Base-by-base conservation (phyloP, 2,113 vertebrate genomes). In the Ceyx cyanopectus region DNA sequence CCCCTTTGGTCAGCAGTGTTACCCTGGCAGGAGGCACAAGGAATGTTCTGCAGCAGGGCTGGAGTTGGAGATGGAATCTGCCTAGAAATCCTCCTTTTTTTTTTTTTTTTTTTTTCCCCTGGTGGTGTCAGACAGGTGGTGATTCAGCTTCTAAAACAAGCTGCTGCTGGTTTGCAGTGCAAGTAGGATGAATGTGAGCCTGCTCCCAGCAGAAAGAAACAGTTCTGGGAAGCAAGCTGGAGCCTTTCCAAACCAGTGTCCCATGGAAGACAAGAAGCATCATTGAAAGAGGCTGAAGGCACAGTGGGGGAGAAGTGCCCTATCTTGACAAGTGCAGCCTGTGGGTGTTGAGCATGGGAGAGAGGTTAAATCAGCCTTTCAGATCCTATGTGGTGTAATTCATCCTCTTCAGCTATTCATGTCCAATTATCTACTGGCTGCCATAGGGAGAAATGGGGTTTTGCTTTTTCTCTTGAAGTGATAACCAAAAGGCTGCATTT, bases 181-280 rank as follows among this genome's bases (percentile, higher is more conserved):
- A 79, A 94, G 91, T 67, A 78, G 88, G 81, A 81, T 80, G 90
- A 87, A 73, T 43, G 83, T 92, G 81, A 87, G 92, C 41, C 89
- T 72, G 89, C 93, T 96, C 70, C 94, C 94, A 94, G 92, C 82
- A 94, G 82, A 92, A 91, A 74, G 92, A 93, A 92, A 76, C 87
- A 16, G 85, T 97, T 97, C 96, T 96, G 96, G 96, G 95, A 97
- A 97, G 86, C 73, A 41, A 75, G 81, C 81, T 97, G 95, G 96
- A 96, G 5, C 24, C 10, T 66, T 92, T 96, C 95, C 96, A 97
- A 96, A 80, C 93, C 93, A 56, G 8, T 61, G 88, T 97, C 95
- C 96, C 91, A 77, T 92, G 92, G 94, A 96, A 94, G 90, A 95
- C 43, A 93, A 94, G 93, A 81, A 86, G 85, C 87, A 69, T 91